These are phyloP conservation scores for Danio choprae DNA, from an alignment of 2,797 vertebrate species.

Conservation along the genomic window DNA sequence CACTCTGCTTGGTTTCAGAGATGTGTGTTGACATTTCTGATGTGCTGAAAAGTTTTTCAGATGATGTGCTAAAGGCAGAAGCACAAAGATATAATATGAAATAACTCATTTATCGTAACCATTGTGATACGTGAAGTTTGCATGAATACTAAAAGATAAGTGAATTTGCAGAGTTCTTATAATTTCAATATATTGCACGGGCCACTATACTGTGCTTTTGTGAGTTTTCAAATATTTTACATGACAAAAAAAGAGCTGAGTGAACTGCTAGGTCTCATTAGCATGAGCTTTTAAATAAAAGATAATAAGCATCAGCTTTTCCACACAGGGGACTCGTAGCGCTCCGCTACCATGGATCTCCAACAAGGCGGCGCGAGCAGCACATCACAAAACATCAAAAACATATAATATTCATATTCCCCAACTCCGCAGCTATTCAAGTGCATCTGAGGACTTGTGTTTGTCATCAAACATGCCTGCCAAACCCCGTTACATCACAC, in stretches of 20 bases:
- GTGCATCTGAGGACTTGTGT: slow-evolving; percentile 27
- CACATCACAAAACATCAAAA: slow-evolving; percentile 23
- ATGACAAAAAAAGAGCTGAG: neutral
- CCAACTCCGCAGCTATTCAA: slow-evolving; percentile 23
- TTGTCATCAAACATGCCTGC: slow-evolving; percentile 33
- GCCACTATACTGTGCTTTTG: neutral
- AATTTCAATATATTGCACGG: too few relatives aligned
- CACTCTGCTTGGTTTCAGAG: too few relatives aligned
- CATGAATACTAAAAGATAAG: too few relatives aligned
- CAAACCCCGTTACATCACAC: slow-evolving; percentile 22
- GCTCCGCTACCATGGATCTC: neutral
- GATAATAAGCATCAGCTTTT: slow-evolving; percentile 1
- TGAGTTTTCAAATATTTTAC: neutral
- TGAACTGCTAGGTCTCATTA: neutral
- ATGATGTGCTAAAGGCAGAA: too few relatives aligned
- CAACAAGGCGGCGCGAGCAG: slow-evolving; percentile 4
- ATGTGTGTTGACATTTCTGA: too few relatives aligned
- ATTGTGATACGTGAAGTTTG: too few relatives aligned
- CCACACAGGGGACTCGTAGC: neutral
- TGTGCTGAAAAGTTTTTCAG: too few relatives aligned
- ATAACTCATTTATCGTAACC: too few relatives aligned
- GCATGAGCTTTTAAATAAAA: slow-evolving; percentile 27
- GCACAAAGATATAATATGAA: too few relatives aligned
- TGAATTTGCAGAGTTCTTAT: too few relatives aligned
- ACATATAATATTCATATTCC: slow-evolving; percentile 31